Conservation (phyloP, 2,113 vertebrate species). For the Melanerpes aurifrons region DNA sequence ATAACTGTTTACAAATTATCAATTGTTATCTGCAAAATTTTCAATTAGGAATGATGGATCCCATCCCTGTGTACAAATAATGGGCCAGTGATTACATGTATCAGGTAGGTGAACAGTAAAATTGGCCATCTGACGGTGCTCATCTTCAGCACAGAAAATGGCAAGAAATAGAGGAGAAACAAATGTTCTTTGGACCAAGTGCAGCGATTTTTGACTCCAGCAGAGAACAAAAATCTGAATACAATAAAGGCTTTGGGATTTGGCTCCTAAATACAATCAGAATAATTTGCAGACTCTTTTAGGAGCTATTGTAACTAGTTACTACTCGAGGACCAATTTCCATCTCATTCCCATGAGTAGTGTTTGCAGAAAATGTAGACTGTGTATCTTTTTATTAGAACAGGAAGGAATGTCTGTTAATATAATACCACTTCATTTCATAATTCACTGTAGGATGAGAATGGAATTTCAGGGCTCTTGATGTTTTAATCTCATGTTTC, state of each 20-base stretch:
- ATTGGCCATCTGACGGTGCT: neutral
- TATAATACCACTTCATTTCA: constrained; percentile 14
- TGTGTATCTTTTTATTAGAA: constrained; percentile 30
- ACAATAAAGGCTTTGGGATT: neutral
- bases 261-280: constrained; percentile 9
- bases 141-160: neutral
- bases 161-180: neutral
- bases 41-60: constrained; percentile 57
- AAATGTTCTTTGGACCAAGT: neutral
- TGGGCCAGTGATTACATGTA: neutral
- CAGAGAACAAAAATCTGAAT: neutral
- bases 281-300: constrained; percentile 28
- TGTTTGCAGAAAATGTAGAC: constrained; percentile 41
- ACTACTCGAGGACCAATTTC: constrained; percentile 8
- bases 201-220: neutral
- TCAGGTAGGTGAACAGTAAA: constrained; percentile 5
- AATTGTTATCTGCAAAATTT: constrained; percentile 58
- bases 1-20: constrained; percentile 64
- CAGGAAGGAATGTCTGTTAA: constrained; percentile 28
- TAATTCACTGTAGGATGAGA: constrained; percentile 8
- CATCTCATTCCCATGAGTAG: neutral
- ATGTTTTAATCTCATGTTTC: constrained; percentile 35
- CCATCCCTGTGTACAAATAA: constrained; percentile 30
- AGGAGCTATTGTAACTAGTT: constrained; percentile 30
- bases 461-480: constrained; percentile 20